Conservation (phyloP, 2,797 vertebrate species). For the Anas capensis region DNA sequence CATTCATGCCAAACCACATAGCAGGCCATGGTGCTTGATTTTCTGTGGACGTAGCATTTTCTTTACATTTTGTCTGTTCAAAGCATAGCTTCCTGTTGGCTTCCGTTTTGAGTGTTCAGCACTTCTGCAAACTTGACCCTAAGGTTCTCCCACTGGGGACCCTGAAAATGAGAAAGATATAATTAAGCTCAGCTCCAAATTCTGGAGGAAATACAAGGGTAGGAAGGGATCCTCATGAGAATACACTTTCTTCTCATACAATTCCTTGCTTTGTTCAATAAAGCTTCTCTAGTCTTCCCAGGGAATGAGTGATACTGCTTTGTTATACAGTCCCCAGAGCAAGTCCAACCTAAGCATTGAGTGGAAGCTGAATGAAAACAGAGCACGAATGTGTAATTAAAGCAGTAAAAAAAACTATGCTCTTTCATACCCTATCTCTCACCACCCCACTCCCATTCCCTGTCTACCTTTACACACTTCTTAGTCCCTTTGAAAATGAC, state of each 20-base stretch:
- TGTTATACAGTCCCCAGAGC: background rate
- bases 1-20: background rate
- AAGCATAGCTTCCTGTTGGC: background rate
- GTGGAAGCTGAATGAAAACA: background rate
- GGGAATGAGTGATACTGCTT: background rate
- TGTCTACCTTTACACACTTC: background rate
- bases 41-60: constrained; percentile 30
- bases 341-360: background rate
- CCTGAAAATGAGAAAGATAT: background rate
- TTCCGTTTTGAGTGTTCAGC: background rate
- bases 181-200: constrained; percentile 17
- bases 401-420: background rate
- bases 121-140: constrained; percentile 4
- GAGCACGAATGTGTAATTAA: background rate
- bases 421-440: background rate
- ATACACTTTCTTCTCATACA: background rate
- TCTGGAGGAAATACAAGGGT: background rate
- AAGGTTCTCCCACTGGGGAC: background rate
- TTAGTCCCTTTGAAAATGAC: background rate
- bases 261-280: background rate
- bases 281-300: background rate
- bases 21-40: background rate
- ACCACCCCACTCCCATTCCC: background rate
- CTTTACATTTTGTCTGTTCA: background rate
- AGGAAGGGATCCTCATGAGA: background rate